Evolutionary conservation across 2,888 invertebrate species (phyloP).

Genomic region (Neuroscelio doddi): DNA sequence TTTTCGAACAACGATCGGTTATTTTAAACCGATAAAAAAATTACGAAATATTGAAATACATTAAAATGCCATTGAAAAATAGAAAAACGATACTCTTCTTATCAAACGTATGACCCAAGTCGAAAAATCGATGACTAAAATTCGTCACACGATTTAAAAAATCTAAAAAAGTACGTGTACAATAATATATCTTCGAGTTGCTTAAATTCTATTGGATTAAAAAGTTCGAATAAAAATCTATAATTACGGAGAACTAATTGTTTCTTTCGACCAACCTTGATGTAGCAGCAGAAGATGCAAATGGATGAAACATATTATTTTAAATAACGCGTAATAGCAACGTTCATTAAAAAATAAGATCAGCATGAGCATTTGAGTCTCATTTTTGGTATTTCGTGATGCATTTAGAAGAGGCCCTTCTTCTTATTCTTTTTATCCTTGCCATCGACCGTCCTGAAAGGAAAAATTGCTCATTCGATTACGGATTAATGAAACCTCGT

Average conservation of each 20-base stretch:
- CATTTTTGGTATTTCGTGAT: slow-evolving; percentile 41
- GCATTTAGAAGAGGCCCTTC: slow-evolving; percentile 88
- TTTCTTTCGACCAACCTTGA: not conserved
- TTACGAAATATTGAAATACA: no score
- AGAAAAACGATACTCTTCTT: no score
- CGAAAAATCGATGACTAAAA: not conserved
- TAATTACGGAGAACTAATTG: not conserved
- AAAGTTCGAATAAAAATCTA: not conserved
- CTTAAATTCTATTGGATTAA: not conserved
- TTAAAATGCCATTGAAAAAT: not conserved
- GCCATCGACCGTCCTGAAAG: slow-evolving; percentile 85
- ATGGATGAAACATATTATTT: not conserved
- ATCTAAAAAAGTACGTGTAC: not conserved
- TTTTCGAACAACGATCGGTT: not conserved
- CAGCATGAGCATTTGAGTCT: slow-evolving; percentile 8
- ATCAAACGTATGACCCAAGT: not conserved
- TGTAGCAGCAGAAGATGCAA: not conserved
- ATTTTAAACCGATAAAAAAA: no score
- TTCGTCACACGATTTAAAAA: not conserved
- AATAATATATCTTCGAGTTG: no score
- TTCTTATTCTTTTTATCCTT: slow-evolving; percentile 92
- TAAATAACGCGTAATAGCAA: not conserved
- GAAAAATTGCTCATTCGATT: slow-evolving; percentile 49
- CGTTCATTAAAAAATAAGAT: slow-evolving; percentile 5
- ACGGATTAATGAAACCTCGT: slow-evolving; percentile 1